These are phyloP conservation scores for Saccopteryx bilineata DNA, from an alignment of 2,113 vertebrate genomes.

Conservation along the genomic window DNA sequence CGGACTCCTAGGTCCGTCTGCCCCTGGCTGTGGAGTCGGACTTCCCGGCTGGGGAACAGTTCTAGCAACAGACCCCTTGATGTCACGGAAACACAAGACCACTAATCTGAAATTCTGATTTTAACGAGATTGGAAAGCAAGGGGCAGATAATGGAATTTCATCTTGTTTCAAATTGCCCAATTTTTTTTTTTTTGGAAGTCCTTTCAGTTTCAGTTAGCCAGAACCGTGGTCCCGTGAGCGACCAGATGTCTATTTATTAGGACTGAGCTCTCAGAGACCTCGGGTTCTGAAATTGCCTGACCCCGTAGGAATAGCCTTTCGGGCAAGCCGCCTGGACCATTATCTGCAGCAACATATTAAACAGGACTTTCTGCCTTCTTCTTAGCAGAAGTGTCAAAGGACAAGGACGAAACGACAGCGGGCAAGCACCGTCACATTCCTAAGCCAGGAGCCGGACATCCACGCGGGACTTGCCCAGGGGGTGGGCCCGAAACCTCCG, in stretches of 20 bases:
- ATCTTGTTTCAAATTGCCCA: neutral
- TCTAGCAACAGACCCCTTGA: neutral
- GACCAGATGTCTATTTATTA: constrained; percentile 6
- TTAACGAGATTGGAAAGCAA: neutral
- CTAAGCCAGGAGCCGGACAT: neutral
- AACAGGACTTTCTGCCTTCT: neutral
- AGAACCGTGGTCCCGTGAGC: neutral
- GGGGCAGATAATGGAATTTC: neutral
- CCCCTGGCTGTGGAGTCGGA: neutral
- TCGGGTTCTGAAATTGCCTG: neutral
- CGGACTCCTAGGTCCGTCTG: neutral
- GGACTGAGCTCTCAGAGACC: neutral
- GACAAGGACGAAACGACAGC: neutral
- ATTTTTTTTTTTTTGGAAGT: neutral
- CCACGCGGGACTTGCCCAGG: neutral
- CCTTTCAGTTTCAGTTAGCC: neutral
- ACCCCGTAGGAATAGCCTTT: neutral
- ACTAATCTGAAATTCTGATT: constrained; percentile 47
- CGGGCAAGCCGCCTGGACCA: neutral
- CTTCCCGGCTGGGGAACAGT: neutral
- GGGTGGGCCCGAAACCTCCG: neutral
- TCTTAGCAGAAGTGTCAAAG: neutral
- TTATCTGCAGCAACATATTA: neutral
- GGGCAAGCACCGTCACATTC: neutral
- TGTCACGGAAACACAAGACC: constrained; percentile 35